phyloP scores from a whole-genome alignment of 2,888 invertebrate genomes.

The Norana najaformis region DNA sequence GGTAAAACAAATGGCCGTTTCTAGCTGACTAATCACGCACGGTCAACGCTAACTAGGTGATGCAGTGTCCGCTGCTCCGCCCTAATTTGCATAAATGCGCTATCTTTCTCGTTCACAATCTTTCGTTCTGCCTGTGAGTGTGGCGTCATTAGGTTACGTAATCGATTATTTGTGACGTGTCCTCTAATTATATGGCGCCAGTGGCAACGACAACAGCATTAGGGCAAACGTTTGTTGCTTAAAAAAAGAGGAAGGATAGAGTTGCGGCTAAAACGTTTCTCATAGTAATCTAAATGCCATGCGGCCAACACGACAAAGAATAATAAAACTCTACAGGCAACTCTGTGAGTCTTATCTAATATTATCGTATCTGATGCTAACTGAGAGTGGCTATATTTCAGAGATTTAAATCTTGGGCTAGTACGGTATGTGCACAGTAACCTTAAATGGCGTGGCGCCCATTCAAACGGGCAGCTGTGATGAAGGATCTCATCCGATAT shows the following conservation, averaged over 20 bases:
- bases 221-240: neutral
- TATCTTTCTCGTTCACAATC: neutral
- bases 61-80: neutral
- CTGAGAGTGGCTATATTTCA: too few relatives aligned
- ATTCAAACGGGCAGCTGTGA: too few relatives aligned
- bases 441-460: too few relatives aligned
- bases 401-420: too few relatives aligned
- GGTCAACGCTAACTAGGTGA: neutral
- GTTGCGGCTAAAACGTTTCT: neutral
- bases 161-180: neutral
- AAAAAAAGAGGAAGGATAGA: neutral
- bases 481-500: too few relatives aligned
- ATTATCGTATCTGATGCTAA: neutral
- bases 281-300: neutral
- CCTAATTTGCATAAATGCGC: neutral
- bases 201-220: neutral
- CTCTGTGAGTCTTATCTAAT: neutral
- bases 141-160: neutral
- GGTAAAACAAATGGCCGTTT: too few relatives aligned
- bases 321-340: neutral
- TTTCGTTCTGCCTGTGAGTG: neutral
- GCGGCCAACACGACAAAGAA: neutral
- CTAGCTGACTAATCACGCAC: neutral
- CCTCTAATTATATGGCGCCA: neutral
- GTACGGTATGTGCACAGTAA: too few relatives aligned